Evolutionary conservation across 2,113 vertebrate genomes (phyloP).

Genomic region (Elgaria multicarinata): DNA sequence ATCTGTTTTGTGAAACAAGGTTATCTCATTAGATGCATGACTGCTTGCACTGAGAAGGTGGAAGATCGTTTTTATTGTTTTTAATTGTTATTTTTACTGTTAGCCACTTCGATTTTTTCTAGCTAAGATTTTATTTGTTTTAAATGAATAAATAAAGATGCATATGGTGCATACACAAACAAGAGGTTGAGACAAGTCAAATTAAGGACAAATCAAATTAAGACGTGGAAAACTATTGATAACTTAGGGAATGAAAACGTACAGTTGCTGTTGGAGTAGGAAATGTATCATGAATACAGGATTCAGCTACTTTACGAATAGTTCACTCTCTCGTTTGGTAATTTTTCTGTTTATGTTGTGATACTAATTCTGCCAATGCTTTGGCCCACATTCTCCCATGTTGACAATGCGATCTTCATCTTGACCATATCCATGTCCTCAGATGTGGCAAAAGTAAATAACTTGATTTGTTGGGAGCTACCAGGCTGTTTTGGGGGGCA

Average conservation of each 20-base stretch:
- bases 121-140: not conserved
- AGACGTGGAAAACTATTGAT: not conserved
- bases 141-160: not conserved
- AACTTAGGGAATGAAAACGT: not conserved
- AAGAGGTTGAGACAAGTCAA: not conserved
- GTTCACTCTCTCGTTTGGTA: not conserved
- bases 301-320: not conserved
- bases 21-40: not conserved
- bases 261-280: not conserved
- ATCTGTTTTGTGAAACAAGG: not conserved
- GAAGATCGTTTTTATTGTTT: not conserved
- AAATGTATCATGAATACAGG: not conserved
- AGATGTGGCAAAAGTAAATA: not conserved
- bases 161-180: not conserved
- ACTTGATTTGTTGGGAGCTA: not conserved
- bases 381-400: not conserved
- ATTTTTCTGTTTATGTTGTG: not conserved
- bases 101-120: not conserved
- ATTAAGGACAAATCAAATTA: not conserved
- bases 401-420: not conserved
- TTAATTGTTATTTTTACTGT: not conserved
- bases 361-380: not conserved
- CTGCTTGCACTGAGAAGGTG: not conserved
- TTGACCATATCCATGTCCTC: not conserved
- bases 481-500: not conserved